Conservation (phyloP, 2,113 vertebrate species). For the Forbesichthys papilliferus region DNA sequence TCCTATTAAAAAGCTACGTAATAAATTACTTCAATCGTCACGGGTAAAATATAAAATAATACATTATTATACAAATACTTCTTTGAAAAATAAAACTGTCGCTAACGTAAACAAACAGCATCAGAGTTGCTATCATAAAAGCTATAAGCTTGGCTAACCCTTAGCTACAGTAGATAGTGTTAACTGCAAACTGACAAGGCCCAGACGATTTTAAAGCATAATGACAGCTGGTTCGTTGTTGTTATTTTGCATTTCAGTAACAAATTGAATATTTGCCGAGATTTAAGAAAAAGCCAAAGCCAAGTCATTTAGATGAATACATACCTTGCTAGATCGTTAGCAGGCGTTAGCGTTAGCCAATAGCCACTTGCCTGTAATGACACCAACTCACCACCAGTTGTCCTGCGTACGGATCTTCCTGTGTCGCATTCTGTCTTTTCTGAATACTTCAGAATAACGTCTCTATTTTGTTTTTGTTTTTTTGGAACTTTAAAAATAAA, state of each 20-base stretch:
- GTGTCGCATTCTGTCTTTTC: slow-evolving; percentile 44
- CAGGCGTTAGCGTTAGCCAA: slow-evolving; percentile 75
- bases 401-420: slow-evolving; percentile 66
- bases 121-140: slow-evolving; percentile 34
- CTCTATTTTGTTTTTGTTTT: background rate
- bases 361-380: slow-evolving; percentile 75
- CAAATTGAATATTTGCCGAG: background rate
- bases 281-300: background rate
- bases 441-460: slow-evolving; percentile 64
- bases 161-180: slow-evolving; percentile 26
- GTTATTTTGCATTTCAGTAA: background rate
- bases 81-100: background rate
- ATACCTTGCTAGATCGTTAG: slow-evolving; percentile 71
- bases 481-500: background rate
- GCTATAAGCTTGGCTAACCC: slow-evolving; percentile 43
- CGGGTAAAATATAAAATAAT: too few species aligned
- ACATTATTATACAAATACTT: background rate
- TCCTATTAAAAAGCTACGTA: background rate
- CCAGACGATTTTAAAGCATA: slow-evolving; percentile 20
- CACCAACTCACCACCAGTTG: slow-evolving; percentile 65
- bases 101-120: slow-evolving; percentile 66
- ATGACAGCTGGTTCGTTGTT: slow-evolving; percentile 41
- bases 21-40: background rate
- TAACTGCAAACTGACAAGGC: slow-evolving; percentile 49
- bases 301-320: slow-evolving; percentile 23